Evolutionary conservation across 2,113 vertebrate genomes (phyloP).

Genomic region (Sinocyclocheilus grahami): DNA sequence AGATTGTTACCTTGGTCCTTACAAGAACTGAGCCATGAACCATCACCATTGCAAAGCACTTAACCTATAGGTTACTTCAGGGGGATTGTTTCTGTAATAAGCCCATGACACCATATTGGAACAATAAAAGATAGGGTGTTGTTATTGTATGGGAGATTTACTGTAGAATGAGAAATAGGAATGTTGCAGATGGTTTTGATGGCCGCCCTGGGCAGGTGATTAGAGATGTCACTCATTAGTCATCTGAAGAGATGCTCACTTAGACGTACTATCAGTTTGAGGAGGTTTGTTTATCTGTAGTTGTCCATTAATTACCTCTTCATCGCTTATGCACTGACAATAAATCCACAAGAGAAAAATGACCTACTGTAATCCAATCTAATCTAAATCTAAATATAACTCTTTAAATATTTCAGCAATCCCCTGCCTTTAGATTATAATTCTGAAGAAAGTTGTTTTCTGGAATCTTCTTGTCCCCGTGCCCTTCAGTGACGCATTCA

Average conservation of each 20-base stretch:
- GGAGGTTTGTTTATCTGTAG: slow-evolving; percentile 42
- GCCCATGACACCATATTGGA: neutral
- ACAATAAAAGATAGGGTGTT: neutral
- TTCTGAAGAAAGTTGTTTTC: slow-evolving; percentile 32
- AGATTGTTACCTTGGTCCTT: neutral
- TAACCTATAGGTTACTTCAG: slow-evolving; percentile 14
- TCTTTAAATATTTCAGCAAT: slow-evolving; percentile 10
- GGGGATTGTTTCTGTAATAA: neutral
- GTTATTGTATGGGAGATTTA: neutral
- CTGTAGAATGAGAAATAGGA: slow-evolving; percentile 26
- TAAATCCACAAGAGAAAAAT: slow-evolving; percentile 30
- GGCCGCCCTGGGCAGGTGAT: slow-evolving; percentile 37
- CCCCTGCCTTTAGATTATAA: slow-evolving; percentile 42
- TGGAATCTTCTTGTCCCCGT: slow-evolving; percentile 16
- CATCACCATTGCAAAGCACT: neutral
- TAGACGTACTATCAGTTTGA: slow-evolving; percentile 33
- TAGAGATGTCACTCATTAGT: slow-evolving; percentile 47
- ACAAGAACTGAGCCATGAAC: slow-evolving; percentile 20
- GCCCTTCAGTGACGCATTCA: slow-evolving; percentile 54
- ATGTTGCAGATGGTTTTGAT: slow-evolving; percentile 24
- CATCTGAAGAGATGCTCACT: slow-evolving; percentile 40
- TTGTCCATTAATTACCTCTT: slow-evolving; percentile 29
- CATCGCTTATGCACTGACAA: slow-evolving; percentile 12
- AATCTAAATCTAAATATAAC: neutral
- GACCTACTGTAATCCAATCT: neutral